Conservation (phyloP, 2,888 invertebrate species). For the Diogma glabrata region DNA sequence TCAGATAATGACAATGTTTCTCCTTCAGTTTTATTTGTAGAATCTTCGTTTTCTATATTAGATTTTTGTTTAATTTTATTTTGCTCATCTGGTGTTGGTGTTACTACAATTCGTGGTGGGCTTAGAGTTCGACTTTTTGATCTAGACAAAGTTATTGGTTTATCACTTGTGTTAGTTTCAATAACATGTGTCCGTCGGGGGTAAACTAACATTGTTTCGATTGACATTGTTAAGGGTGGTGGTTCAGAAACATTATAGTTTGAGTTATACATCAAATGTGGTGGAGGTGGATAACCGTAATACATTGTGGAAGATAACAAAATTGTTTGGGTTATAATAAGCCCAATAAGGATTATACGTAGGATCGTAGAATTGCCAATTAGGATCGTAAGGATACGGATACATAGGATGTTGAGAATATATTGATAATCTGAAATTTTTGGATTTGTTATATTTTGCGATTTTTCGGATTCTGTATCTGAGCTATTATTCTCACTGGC, state of each 20-base stretch:
- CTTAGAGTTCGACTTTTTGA: neutral
- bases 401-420: too few relatives aligned
- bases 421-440: constrained; percentile 3
- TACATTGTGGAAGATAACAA: constrained; percentile 13
- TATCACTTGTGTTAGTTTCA: neutral
- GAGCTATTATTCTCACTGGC: constrained; percentile 6
- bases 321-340: constrained; percentile 20
- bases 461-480: constrained; percentile 6
- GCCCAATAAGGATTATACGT: constrained; percentile 21
- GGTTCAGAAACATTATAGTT: neutral
- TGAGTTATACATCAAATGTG: constrained; percentile 7
- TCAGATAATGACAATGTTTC: constrained; percentile 4
- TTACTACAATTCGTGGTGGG: constrained; percentile 32
- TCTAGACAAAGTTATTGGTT: neutral
- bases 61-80: neutral
- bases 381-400: constrained; percentile 13
- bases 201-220: neutral
- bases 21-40: constrained; percentile 13
- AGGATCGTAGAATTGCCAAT: constrained; percentile 13
- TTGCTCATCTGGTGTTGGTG: constrained; percentile 30
- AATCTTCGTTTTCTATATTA: neutral
- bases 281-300: constrained; percentile 12
- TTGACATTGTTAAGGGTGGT: neutral
- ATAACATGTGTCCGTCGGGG: neutral
- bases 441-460: too few relatives aligned